Evolutionary conservation across 53 echinoderm and acorn worm species (phyloP).

Genomic region (Antedon mediterranea): DNA sequence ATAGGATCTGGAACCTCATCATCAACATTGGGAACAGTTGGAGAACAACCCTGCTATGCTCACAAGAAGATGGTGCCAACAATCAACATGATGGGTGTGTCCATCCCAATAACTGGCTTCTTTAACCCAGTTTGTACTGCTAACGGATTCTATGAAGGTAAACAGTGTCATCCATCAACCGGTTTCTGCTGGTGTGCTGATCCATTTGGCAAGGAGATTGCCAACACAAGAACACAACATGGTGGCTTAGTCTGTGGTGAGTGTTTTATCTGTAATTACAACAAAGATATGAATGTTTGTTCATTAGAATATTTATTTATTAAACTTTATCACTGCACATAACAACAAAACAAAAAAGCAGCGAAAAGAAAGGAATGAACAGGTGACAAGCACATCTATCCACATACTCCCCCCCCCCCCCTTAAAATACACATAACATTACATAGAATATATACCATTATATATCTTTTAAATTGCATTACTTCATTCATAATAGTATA

Average conservation of each 20-base stretch:
- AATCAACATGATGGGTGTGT: not conserved
- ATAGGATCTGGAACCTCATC: too few relatives aligned
- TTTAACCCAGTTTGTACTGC: constrained; percentile 18
- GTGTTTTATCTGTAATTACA: not conserved
- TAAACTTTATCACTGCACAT: too few relatives aligned
- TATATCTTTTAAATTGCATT: too few relatives aligned
- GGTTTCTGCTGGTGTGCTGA: constrained; percentile 37
- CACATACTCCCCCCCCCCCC: too few relatives aligned
- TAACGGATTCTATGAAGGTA: constrained; percentile 30
- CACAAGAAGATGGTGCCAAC: not conserved
- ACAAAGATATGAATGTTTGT: too few relatives aligned
- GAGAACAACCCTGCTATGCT: not conserved
- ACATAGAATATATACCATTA: too few relatives aligned
- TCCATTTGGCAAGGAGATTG: constrained; percentile 16
- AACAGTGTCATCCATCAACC: constrained; percentile 27
- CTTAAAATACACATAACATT: too few relatives aligned
- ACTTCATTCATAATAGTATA: too few relatives aligned
- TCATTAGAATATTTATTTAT: too few relatives aligned
- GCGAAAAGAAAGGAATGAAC: too few relatives aligned
- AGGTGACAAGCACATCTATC: too few relatives aligned
- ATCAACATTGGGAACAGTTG: not conserved
- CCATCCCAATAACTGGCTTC: not conserved
- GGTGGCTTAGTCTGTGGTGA: constrained; percentile 20
- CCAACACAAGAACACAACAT: constrained; percentile 13
- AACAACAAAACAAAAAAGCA: too few relatives aligned